Percentiles rank a stretch among this genome's conserved stretches.
Evolutionary conservation across 2,797 vertebrate genomes (phyloP).

Genomic region (Rhinophrynus dorsalis): DNA sequence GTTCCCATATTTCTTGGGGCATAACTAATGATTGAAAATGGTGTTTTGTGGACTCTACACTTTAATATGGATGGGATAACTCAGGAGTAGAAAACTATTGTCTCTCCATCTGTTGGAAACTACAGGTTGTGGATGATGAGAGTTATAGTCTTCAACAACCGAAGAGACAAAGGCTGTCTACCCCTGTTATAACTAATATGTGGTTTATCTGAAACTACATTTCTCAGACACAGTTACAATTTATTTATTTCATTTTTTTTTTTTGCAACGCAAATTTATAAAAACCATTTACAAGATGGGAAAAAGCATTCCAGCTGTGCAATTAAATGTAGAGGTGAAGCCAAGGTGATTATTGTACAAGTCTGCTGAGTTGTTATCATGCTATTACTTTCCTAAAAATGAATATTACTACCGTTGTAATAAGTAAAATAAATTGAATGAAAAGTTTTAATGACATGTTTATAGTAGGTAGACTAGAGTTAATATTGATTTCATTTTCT

Average conservation of each 20-base stretch:
- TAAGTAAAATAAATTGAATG: slow-evolving; percentile 21
- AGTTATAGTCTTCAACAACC: no score
- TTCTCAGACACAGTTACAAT: not conserved
- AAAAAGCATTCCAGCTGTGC: slow-evolving; percentile 27
- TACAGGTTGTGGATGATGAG: no score
- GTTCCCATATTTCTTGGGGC: no score
- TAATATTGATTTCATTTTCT: slow-evolving; percentile 37
- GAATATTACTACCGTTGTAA: slow-evolving; percentile 25
- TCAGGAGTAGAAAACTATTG: no score
- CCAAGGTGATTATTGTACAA: slow-evolving; percentile 30
- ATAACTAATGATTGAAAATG: no score
- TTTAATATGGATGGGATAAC: no score
- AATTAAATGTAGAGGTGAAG: slow-evolving; percentile 25
- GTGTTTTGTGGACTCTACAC: no score
- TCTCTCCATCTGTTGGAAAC: no score
- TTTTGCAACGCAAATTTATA: not conserved
- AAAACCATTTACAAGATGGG: slow-evolving; percentile 1
- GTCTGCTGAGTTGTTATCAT: slow-evolving; percentile 20
- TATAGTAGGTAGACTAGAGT: slow-evolving; percentile 31
- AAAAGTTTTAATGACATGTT: slow-evolving; percentile 42
- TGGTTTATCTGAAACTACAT: not conserved
- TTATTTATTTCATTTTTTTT: no score
- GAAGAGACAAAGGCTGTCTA: no score
- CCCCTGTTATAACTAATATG: not conserved
- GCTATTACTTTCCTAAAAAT: slow-evolving; percentile 13